A percentile compares a stretch with the other conserved stretches of the same genome.
phyloP scores from a whole-genome alignment of 2,888 invertebrate genomes.

The Drosophila borealis region DNA sequence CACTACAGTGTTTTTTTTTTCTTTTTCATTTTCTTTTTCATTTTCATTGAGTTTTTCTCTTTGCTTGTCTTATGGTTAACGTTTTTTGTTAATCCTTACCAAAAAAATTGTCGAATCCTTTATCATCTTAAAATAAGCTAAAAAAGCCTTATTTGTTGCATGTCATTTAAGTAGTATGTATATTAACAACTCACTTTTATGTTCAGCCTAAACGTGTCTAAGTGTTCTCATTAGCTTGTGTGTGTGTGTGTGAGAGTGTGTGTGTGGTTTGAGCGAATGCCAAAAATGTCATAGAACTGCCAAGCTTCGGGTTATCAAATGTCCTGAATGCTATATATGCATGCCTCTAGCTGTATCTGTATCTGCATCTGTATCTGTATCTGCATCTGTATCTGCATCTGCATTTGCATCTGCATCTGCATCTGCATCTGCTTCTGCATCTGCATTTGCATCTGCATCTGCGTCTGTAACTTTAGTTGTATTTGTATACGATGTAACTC shows the following conservation, averaged over 20 bases:
- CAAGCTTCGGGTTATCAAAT: slow-evolving; percentile 50
- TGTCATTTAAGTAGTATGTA: slow-evolving; percentile 40
- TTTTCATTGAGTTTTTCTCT: slow-evolving; percentile 33
- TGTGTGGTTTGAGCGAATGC: slow-evolving; percentile 41
- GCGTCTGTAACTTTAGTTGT: slow-evolving; percentile 14
- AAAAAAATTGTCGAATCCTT: slow-evolving; percentile 56
- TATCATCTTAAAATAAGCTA: slow-evolving; percentile 61
- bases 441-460: slow-evolving; percentile 8
- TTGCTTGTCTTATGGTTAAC: slow-evolving; percentile 52
- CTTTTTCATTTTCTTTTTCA: slow-evolving; percentile 46
- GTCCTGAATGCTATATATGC: slow-evolving; percentile 23
- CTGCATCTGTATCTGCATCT: slow-evolving; percentile 23
- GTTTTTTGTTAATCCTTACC: slow-evolving; percentile 55
- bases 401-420: neutral
- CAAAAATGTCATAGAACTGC: slow-evolving; percentile 20
- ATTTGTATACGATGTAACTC: slow-evolving; percentile 33
- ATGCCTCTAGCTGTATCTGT: slow-evolving; percentile 15
- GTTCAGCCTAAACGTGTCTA: slow-evolving; percentile 47
- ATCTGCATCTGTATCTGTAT: neutral
- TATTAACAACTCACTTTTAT: slow-evolving; percentile 61
- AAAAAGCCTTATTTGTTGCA: slow-evolving; percentile 58
- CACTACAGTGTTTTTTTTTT: slow-evolving; percentile 82
- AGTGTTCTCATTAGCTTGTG: slow-evolving; percentile 1
- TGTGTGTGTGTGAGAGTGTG: slow-evolving; percentile 23
- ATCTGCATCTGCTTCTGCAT: neutral